Conservation (phyloP, 2,797 vertebrate genomes). For the Rhinophrynus dorsalis region DNA sequence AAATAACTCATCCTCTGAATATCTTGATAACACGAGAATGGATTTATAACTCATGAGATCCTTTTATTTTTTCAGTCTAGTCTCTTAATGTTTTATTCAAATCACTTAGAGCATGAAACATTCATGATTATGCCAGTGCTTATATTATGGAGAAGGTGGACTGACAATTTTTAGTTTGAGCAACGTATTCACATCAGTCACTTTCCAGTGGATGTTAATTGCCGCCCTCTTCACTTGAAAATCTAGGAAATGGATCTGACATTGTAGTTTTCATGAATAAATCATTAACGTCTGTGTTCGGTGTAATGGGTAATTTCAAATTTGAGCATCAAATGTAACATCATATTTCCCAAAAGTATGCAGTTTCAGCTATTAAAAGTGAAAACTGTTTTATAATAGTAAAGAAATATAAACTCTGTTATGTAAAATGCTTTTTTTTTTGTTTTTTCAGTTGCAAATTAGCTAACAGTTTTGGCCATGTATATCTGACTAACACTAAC, state of each 20-base stretch:
- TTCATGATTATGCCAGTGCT: constrained; percentile 12
- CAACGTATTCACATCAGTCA: constrained; percentile 2
- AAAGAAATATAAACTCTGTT: not conserved
- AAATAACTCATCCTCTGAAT: too few species aligned
- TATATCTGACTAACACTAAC: too few species aligned
- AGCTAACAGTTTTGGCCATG: too few species aligned
- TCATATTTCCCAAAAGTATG: not conserved
- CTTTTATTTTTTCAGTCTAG: constrained; percentile 19
- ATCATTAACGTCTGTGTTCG: constrained; percentile 2
- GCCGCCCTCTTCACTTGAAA: not conserved
- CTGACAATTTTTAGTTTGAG: not conserved
- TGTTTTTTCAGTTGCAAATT: too few species aligned
- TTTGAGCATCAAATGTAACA: not conserved
- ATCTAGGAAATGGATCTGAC: constrained; percentile 27
- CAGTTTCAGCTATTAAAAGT: too few species aligned
- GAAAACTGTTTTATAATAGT: not conserved
- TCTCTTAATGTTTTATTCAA: constrained; percentile 26
- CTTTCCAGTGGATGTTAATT: not conserved
- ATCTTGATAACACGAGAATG: too few species aligned
- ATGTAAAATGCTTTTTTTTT: too few species aligned
- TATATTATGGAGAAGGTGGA: not conserved
- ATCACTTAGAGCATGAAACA: constrained; percentile 32
- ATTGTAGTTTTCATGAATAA: constrained; percentile 29
- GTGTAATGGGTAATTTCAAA: constrained; percentile 3
- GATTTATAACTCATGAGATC: not conserved